These are phyloP conservation scores for Philopedon plagiatum DNA, from an alignment of 2,888 invertebrate species.

Conservation along the genomic window DNA sequence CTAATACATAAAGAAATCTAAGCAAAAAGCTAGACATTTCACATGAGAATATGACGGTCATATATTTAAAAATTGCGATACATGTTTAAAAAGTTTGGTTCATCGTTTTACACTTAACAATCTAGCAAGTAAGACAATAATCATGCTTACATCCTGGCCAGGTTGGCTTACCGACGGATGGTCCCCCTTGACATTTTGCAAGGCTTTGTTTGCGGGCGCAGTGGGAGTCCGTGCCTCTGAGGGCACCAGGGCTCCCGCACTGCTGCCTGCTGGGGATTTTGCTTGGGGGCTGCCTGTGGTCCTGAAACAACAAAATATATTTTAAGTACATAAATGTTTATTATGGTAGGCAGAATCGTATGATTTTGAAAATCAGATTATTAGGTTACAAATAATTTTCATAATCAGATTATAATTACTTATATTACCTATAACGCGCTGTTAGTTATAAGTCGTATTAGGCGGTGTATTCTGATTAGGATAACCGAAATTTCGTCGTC, in stretches of 20 bases:
- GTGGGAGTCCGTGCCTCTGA: conserved; percentile 73
- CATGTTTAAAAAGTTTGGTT: conserved; percentile 13
- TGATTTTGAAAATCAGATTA: no score
- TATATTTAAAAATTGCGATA: not conserved
- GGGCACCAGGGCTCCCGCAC: conserved; percentile 71
- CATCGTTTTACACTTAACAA: conserved; percentile 38
- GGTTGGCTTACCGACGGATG: conserved; percentile 82
- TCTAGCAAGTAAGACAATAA: conserved; percentile 55
- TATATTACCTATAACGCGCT: no score
- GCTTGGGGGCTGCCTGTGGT: conserved; percentile 82
- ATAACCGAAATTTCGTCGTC: no score
- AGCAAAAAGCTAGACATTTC: no score
- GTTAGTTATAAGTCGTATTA: no score
- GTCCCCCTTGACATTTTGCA: conserved; percentile 82
- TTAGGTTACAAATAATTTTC: no score
- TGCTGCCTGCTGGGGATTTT: conserved; percentile 83
- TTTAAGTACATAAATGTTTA: not conserved
- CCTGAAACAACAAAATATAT: conserved; percentile 72
- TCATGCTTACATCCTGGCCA: conserved; percentile 69
- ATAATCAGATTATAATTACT: no score
- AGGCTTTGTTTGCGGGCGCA: conserved; percentile 80
- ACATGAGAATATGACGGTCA: not conserved
- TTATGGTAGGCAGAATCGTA: no score
- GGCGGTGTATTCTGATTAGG: no score
- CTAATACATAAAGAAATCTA: no score